Evolutionary conservation across 2,797 vertebrate species (phyloP).

Genomic region (Tinamus major): DNA sequence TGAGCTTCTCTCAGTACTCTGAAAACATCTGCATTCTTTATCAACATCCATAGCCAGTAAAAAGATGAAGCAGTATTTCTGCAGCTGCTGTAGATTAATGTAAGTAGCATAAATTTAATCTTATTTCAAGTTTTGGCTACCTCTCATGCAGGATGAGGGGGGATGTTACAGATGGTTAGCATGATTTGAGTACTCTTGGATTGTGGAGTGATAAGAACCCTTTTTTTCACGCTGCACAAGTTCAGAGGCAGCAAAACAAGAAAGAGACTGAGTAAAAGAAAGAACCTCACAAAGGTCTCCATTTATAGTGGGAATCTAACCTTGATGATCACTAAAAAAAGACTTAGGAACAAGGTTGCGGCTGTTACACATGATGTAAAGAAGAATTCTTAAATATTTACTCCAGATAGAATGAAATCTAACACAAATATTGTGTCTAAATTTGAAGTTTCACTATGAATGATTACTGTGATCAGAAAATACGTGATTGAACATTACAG

Average conservation of each 20-base stretch:
- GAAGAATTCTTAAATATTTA: not conserved
- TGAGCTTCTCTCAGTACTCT: conserved; percentile 66
- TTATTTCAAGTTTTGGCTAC: conserved; percentile 46
- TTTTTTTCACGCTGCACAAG: not conserved
- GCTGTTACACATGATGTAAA: not conserved
- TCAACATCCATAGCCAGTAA: conserved; percentile 42
- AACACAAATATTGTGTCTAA: conserved; percentile 2
- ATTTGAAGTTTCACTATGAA: not conserved
- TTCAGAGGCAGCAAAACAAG: not conserved
- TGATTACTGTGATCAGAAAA: conserved; percentile 22
- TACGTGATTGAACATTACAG: not conserved
- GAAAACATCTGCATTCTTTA: conserved; percentile 70
- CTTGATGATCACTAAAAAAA: not conserved
- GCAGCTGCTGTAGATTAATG: conserved; percentile 56
- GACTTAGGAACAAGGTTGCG: not conserved
- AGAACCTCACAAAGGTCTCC: not conserved
- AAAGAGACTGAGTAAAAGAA: not conserved
- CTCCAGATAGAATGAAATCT: conserved; percentile 28
- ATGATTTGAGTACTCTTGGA: not conserved
- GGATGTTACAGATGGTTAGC: not conserved
- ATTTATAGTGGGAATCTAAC: not conserved
- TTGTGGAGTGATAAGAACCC: not conserved
- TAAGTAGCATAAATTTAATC: conserved; percentile 26
- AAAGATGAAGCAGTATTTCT: conserved; percentile 59
- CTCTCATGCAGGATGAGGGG: not conserved